Evolutionary conservation across 2,888 invertebrate genomes (phyloP).

Genomic region (Plemyria rubiginata): DNA sequence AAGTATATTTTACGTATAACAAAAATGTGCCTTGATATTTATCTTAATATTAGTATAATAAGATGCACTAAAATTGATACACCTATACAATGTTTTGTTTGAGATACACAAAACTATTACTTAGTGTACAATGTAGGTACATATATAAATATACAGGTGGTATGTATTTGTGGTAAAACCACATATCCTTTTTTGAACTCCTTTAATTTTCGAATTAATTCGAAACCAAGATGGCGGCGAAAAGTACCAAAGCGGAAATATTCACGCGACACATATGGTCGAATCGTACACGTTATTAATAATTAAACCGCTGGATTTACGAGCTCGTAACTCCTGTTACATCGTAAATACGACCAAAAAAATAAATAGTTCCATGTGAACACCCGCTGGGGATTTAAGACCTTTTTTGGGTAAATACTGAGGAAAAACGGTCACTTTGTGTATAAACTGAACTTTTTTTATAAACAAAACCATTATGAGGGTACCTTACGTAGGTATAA

Average conservation of each 20-base stretch:
- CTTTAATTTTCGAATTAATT: background rate
- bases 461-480: background rate
- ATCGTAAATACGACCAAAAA: constrained; percentile 45
- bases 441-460: background rate
- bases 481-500: background rate
- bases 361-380: constrained; percentile 44
- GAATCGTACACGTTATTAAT: constrained; percentile 52
- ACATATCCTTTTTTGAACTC: no score
- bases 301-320: constrained; percentile 55
- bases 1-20: no score
- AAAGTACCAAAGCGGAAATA: constrained; percentile 20
- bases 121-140: no score
- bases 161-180: no score
- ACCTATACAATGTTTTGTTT: no score
- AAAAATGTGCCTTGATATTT: no score
- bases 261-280: constrained; percentile 48
- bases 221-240: constrained; percentile 18
- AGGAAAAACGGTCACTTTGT: constrained; percentile 1
- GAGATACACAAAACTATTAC: no score
- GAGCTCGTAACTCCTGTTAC: constrained; percentile 45
- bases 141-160: no score
- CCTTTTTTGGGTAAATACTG: constrained; percentile 21
- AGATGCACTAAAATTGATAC: no score
- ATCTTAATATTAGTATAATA: no score
- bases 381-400: constrained; percentile 35